Conservation (phyloP, 2,797 vertebrate species). For the Muraenolepis orangiensis region DNA sequence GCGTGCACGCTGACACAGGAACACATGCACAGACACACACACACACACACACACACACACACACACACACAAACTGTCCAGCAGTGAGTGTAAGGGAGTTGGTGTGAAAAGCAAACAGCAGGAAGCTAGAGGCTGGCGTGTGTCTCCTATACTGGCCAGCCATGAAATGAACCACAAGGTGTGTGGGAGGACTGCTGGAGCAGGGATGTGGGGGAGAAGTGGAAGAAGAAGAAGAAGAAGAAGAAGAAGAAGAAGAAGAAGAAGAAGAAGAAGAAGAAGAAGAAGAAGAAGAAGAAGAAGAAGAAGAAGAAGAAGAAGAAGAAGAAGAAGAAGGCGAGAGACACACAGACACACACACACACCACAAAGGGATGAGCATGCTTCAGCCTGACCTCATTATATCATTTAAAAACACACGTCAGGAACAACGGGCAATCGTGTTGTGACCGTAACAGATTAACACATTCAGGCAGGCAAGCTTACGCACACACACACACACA, state of each 20-base stretch:
- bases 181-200: not conserved
- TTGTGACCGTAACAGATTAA: not conserved
- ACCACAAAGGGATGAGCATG: not conserved
- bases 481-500: not conserved
- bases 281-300: not conserved
- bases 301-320: not conserved
- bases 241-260: not conserved
- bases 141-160: not conserved
- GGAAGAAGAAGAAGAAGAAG: not conserved
- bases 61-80: not conserved
- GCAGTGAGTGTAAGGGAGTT: constrained; percentile 1
- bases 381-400: not conserved
- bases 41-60: not conserved
- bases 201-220: not conserved
- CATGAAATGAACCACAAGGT: constrained; percentile 5
- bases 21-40: not conserved
- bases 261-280: not conserved
- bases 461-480: not conserved
- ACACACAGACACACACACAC: not conserved
- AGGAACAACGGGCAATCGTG: not conserved
- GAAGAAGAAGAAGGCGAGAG: not conserved
- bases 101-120: constrained; percentile 3
- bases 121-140: not conserved
- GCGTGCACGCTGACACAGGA: not conserved
- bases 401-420: not conserved